These are phyloP conservation scores for Trinorchestia longiramus DNA, from an alignment of 1,140 invertebrate genomes.

Conservation along the genomic window DNA sequence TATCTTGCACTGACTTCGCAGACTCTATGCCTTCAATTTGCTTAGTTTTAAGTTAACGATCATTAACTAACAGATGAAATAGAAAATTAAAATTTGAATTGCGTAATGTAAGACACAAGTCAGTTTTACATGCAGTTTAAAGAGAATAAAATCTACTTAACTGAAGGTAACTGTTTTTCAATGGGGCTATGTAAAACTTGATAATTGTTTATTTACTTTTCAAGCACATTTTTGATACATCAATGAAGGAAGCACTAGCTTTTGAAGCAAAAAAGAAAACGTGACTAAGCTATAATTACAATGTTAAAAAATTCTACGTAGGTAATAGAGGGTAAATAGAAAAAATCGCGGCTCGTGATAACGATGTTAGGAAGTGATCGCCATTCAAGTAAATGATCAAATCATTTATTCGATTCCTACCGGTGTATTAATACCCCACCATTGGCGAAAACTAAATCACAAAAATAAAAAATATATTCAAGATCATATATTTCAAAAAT, in stretches of 20 bases:
- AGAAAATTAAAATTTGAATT: too few species aligned
- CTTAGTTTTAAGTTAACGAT: too few species aligned
- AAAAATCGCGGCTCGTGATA: neutral
- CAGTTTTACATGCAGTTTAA: too few species aligned
- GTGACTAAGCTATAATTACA: too few species aligned
- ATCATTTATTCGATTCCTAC: conserved; percentile 33
- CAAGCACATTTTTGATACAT: neutral
- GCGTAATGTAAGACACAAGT: too few species aligned
- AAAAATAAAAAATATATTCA: neutral
- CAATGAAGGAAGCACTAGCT: neutral
- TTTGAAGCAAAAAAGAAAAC: too few species aligned
- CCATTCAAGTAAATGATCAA: neutral
- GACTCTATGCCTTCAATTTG: too few species aligned
- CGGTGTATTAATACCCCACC: neutral
- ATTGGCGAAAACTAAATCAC: neutral
- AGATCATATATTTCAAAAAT: neutral
- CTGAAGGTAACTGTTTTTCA: too few species aligned
- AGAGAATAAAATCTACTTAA: too few species aligned
- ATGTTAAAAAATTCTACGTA: neutral
- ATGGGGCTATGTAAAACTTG: too few species aligned
- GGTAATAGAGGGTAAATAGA: neutral
- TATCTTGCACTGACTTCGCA: neutral
- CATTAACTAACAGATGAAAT: too few species aligned
- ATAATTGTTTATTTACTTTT: neutral
- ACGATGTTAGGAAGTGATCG: neutral